Base-by-base conservation (phyloP, 2,797 vertebrate genomes). In the Girardinus metallicus region DNA sequence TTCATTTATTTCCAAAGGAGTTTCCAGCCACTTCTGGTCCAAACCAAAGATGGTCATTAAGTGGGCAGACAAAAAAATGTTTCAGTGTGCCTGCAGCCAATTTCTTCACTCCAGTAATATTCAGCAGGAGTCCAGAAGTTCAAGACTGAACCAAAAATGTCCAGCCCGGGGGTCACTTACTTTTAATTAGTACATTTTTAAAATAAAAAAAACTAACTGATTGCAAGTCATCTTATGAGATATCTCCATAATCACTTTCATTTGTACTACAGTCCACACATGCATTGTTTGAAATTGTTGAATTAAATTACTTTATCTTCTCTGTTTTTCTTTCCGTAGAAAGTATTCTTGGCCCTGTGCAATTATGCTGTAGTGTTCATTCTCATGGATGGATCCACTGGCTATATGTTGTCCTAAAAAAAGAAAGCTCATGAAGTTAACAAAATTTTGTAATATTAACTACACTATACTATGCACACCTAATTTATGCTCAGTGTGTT, bases 21-120 rank as follows among this genome's bases (percentile, higher is more conserved):
- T 81, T 77, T 75, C 74, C 82, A 80, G 74, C 75, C 36, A 76
- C 84, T 80, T 87, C 82, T 57, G 31, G 57, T 79, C 39, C 73
- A 83, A 87, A 87, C 46, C 81, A 80, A 68, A 81, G 8, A 70
- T 53, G 80, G 88, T 85, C 75, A 88, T 88, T 87, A 78, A 81
- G 74, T 51, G 47, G 10, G 41, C 51, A 77, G 66, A 76, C 36
- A 36, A 76, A 76, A 43, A 83, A 74, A 75, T 68, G 16, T 75
- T 70, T 73, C 29, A 73, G 86, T 43, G 41, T 53, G 34, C 74
- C 75, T 8, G 18, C 0, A 70, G 41, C 21, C 41, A 74, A 36
- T 60, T 79, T 31, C 75, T 26, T 76, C n/a, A 23, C 74, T 71
- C 43, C 41, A 29, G 26, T 43, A 44, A 44, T 3, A 71, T 71